Evolutionary conservation across 1,140 invertebrate species (phyloP).

Genomic region (Aporrectodea caliginosa): DNA sequence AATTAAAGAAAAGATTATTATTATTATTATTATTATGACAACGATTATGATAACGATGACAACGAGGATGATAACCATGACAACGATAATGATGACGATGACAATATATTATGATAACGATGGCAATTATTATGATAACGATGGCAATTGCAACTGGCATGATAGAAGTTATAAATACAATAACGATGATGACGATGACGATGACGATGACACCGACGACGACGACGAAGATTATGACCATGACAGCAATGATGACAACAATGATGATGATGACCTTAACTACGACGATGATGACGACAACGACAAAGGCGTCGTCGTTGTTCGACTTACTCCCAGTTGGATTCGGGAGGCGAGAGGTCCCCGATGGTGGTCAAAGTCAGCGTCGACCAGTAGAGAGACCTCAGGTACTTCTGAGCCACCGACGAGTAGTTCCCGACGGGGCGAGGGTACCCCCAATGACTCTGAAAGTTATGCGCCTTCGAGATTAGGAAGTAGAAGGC

Average conservation of each 20-base stretch:
- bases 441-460: slow-evolving; percentile 86
- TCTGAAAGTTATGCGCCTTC: slow-evolving; percentile 82
- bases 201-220: not conserved
- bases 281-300: not conserved
- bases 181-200: not conserved
- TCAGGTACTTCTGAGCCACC: slow-evolving; percentile 84
- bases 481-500: slow-evolving; percentile 94
- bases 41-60: no score
- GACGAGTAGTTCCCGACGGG: slow-evolving; percentile 68
- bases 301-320: not conserved
- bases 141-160: no score
- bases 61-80: no score
- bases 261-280: no score
- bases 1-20: no score
- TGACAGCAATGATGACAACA: not conserved
- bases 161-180: not conserved
- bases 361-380: slow-evolving; percentile 89
- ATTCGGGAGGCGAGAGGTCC: slow-evolving; percentile 88
- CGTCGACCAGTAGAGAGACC: slow-evolving; percentile 93
- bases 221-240: no score
- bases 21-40: no score
- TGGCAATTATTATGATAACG: no score
- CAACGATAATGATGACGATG: no score
- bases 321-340: slow-evolving; percentile 86
- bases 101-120: no score